Evolutionary conservation across 2,888 invertebrate species (phyloP), one percentile per base, ranked within the genome.

Genomic region (Melitaea athalia): DNA sequence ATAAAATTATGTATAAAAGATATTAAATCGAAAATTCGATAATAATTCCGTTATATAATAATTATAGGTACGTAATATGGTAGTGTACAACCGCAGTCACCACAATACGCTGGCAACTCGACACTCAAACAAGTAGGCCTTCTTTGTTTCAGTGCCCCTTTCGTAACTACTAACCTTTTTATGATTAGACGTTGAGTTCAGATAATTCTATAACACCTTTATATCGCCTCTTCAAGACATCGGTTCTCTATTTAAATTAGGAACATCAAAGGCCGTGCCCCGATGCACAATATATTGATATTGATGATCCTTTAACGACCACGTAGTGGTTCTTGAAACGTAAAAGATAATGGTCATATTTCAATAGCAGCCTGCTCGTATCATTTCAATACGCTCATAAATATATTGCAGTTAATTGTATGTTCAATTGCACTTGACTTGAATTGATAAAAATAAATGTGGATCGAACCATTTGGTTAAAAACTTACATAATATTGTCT

Each of bases 201-300:
- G 45, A 49, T 33, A 62, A 49, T 42, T 49, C 12, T 31, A 52
- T 59, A 45, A 45, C 59, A 42, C 15, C 63, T 63, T 52, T 33
- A 63, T 59, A 63, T 45, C n/a, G 31, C n/a, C 49, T 15, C 38
- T 50, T 64, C 17, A 50, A 59, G 50, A 15, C 63, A 49, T 67
- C 43, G 55, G 60, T 64, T 64, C 55, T 43, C 45, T 49, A 49
- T 66, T 55, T 11, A 61, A 70, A 64, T 70, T 61, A 64, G 33
- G 67, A 67, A 70, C 60, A 64, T 67, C 63, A 70, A 67, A 67
- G 38, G 50, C 60, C 67, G 33, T 68, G 59, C 59, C 68, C 67
- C 17, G 53, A 43, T 63, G 17, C 53, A 33, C 31, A 33, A 14
- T 14, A 55, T 63, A 68, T 63, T 67, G 49, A 63, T 38, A 62